These are phyloP conservation scores for Drosophila teissieri DNA, from an alignment of 1,140 invertebrate genomes.

Conservation along the genomic window DNA sequence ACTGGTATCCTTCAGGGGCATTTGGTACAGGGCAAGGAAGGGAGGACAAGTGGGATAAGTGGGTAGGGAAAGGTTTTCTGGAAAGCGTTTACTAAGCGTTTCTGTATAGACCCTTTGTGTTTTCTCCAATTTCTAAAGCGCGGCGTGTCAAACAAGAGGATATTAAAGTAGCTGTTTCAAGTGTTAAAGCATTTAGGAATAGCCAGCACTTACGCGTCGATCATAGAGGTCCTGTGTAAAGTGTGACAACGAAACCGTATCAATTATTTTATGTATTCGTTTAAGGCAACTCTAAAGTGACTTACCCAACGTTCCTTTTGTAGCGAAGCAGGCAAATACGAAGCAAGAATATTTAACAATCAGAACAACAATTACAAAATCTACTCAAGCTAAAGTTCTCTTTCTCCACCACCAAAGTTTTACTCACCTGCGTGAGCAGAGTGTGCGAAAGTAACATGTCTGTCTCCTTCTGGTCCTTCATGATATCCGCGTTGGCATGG, in stretches of 20 bases:
- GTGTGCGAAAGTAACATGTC: conserved; percentile 91
- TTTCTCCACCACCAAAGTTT: not conserved
- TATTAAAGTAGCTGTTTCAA: conserved; percentile 17
- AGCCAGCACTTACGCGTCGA: conserved; percentile 68
- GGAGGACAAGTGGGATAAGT: conserved; percentile 75
- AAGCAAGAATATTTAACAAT: conserved; percentile 23
- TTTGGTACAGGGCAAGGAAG: conserved; percentile 67
- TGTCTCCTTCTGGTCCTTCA: conserved; percentile 96
- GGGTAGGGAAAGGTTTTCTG: conserved; percentile 76
- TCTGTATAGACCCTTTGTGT: conserved; percentile 65
- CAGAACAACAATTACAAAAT: not conserved
- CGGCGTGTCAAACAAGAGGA: conserved; percentile 20
- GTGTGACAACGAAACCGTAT: conserved; percentile 7
- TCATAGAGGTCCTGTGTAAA: conserved; percentile 71
- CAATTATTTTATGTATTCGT: not conserved
- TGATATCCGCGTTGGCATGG: conserved; percentile 97
- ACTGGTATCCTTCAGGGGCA: conserved; percentile 76
- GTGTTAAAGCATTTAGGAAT: not conserved
- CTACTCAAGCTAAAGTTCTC: not conserved
- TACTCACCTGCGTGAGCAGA: conserved; percentile 90
- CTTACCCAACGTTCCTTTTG: conserved; percentile 77
- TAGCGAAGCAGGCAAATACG: conserved; percentile 12
- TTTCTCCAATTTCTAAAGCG: conserved; percentile 70
- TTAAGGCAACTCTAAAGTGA: not conserved
- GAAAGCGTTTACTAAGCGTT: conserved; percentile 68